These are phyloP conservation scores for Elgaria multicarinata DNA, from an alignment of 2,113 vertebrate species.

Conservation along the genomic window DNA sequence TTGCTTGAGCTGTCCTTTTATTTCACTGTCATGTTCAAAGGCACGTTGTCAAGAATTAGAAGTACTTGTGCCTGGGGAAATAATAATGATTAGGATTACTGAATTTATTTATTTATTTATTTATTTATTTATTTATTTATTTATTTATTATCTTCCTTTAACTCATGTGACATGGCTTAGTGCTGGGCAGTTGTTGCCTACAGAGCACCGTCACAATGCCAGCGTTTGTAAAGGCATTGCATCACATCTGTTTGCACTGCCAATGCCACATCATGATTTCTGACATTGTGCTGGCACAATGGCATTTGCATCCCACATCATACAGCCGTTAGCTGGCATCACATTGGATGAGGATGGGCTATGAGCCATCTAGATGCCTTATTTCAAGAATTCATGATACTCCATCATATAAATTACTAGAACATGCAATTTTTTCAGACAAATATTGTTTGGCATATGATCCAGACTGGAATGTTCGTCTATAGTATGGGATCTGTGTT, in stretches of 20 bases:
- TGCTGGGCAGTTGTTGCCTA: background rate
- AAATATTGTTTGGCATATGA: background rate
- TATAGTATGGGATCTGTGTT: background rate
- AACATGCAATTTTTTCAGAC: background rate
- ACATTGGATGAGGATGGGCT: background rate
- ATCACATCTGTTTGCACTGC: background rate
- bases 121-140: background rate
- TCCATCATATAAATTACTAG: background rate
- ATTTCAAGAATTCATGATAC: slow-evolving; percentile 1
- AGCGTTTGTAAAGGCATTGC: background rate
- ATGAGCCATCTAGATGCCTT: background rate
- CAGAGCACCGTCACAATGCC: background rate
- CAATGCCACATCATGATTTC: background rate
- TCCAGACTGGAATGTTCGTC: background rate
- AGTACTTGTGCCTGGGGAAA: background rate
- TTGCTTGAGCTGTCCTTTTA: background rate
- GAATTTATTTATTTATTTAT: too few relatives aligned
- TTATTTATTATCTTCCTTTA: too few relatives aligned
- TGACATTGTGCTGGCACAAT: background rate
- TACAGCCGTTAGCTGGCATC: background rate
- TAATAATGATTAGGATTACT: too few relatives aligned
- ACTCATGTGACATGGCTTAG: background rate
- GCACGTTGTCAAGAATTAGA: background rate
- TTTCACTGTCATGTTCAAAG: background rate
- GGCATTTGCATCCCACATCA: background rate